Percentiles rank a stretch among this genome's conserved stretches.
These are phyloP conservation scores for Apogon hyalosoma DNA, from an alignment of 2,797 vertebrate genomes.

Conservation along the genomic window DNA sequence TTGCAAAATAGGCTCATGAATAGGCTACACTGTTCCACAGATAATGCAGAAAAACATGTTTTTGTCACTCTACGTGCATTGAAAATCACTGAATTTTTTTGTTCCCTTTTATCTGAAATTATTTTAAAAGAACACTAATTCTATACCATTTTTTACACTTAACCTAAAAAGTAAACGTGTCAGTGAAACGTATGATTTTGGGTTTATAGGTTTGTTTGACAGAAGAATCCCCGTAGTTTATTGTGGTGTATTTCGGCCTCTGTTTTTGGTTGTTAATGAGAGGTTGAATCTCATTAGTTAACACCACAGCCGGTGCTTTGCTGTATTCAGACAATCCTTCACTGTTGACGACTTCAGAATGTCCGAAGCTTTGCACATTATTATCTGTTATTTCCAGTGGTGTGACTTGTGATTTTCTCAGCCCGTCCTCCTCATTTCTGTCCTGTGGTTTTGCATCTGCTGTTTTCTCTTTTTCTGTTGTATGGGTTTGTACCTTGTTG, in stretches of 20 bases:
- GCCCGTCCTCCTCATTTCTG: background rate
- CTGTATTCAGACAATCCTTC: slow-evolving; percentile 24
- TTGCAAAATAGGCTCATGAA: too few species aligned
- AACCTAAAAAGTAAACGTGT: slow-evolving; percentile 86
- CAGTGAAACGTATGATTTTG: slow-evolving; percentile 83
- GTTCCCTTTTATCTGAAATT: too few species aligned
- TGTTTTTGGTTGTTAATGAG: slow-evolving; percentile 24
- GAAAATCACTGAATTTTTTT: background rate
- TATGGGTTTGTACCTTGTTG: background rate
- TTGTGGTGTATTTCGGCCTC: slow-evolving; percentile 88
- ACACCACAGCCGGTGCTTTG: background rate
- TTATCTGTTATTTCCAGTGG: slow-evolving; percentile 5
- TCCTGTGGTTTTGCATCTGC: slow-evolving; percentile 11
- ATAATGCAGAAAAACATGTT: background rate
- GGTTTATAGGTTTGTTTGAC: slow-evolving; percentile 87
- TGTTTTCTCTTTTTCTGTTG: slow-evolving; percentile 1
- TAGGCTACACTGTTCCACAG: too few species aligned
- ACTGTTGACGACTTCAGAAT: slow-evolving; percentile 12
- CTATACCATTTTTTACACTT: background rate
- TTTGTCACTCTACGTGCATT: background rate
- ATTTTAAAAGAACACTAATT: background rate
- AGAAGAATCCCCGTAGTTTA: slow-evolving; percentile 89
- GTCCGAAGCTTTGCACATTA: background rate
- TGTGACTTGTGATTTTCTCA: slow-evolving; percentile 9
- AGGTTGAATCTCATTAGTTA: slow-evolving; percentile 18